Evolutionary conservation across 2,113 vertebrate genomes (phyloP), one percentile per base, ranked within the genome.

Genomic region (Puffinus mauretanicus): DNA sequence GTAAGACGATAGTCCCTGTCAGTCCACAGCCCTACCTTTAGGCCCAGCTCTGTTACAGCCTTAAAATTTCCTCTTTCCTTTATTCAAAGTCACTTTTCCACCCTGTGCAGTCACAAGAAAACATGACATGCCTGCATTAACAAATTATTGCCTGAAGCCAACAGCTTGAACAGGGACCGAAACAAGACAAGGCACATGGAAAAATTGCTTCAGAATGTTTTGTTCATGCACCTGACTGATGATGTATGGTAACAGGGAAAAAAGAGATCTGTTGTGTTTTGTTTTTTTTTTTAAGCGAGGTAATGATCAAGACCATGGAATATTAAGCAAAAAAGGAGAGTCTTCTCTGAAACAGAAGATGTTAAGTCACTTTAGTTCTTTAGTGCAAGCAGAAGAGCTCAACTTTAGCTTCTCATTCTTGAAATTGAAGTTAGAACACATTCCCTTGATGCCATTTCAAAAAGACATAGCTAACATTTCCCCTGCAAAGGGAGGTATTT

Each of bases 71-170:
- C 34, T 25, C 17, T 44, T 44, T 90, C 36, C 54, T 93, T 82
- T 81, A 38, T 84, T 91, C 69, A 62, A 93, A 91, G 81, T 67
- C 87, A 70, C 51, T 93, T 58, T 95, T 94, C 29, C 32, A 82
- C 47, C 42, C 82, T 84, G 40, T 73, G 27, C 34, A 82, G 38
- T 49, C 73, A 81, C 70, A 86, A 70, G 51, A 75, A 86, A 87
- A 95, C 42, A 26, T 58, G 77, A 66, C 26, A 81, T 16, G 81
- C 51, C 65, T 87, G 36, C 90, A 87, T 38, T 91, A 83, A 91
- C 62, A 93, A 94, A 89, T 91, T 54, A 75, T 67, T 89, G 72
- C 90, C 87, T 93, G 64, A 75, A 97, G 93, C 92, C 44, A 91
- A 27, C 36, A 55, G n/a, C 89, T 69, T 72, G 54, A 92, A 88